These are phyloP conservation scores for Antigone vipio DNA, from an alignment of 2,113 vertebrate genomes.

Conservation along the genomic window DNA sequence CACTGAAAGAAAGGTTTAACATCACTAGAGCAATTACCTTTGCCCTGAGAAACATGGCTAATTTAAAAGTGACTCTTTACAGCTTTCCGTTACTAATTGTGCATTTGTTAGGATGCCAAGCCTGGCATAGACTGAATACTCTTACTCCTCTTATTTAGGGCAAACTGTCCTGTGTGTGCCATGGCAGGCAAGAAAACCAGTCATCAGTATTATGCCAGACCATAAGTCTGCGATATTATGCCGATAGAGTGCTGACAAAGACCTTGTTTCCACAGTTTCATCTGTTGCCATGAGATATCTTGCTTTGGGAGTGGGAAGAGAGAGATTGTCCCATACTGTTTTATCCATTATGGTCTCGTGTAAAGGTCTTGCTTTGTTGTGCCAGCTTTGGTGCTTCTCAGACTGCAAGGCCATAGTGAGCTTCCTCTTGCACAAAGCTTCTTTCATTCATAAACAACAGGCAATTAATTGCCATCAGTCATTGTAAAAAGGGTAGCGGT, in stretches of 20 bases:
- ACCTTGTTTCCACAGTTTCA: not conserved
- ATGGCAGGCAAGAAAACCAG: not conserved
- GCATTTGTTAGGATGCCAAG: not conserved
- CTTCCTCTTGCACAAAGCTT: not conserved
- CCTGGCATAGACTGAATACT: not conserved
- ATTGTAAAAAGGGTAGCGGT: not conserved
- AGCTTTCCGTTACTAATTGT: not conserved
- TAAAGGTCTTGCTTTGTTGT: not conserved
- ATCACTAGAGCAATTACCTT: constrained; percentile 3
- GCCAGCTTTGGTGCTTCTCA: not conserved
- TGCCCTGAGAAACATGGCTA: not conserved
- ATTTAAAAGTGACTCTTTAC: not conserved
- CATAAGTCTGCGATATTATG: not conserved
- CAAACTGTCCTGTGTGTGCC: not conserved
- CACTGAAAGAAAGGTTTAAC: not conserved
- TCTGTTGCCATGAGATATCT: not conserved
- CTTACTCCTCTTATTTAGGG: not conserved
- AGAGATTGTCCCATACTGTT: not conserved
- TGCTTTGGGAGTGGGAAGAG: not conserved
- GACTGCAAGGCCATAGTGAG: not conserved
- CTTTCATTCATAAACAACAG: not conserved
- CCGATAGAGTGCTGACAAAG: not conserved
- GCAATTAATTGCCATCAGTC: not conserved
- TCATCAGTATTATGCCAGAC: not conserved
- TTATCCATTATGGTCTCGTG: not conserved